A percentile compares a stretch with the other conserved stretches of the same genome.
phyloP scores from a whole-genome alignment of 2,797 vertebrate genomes.

The Eutrigla gurnardus region DNA sequence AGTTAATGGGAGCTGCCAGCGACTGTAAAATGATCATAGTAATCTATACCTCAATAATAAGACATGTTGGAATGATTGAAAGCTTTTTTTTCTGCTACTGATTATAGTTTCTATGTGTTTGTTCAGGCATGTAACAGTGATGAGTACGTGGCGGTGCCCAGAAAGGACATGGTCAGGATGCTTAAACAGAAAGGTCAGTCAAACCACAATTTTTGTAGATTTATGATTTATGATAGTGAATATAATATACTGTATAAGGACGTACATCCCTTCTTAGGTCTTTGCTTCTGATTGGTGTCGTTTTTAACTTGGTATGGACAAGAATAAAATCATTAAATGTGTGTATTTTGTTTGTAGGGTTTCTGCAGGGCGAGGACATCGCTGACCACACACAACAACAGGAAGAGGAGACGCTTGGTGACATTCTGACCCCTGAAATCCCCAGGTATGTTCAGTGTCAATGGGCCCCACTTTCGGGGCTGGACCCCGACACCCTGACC shows the following conservation, averaged over 20 bases:
- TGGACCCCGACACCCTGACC: slow-evolving; percentile 45
- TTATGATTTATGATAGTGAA: not conserved
- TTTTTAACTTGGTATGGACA: not conserved
- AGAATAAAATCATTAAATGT: not conserved
- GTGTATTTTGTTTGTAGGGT: slow-evolving; percentile 61
- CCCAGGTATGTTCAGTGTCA: slow-evolving; percentile 68
- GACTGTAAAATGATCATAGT: not conserved
- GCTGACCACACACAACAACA: slow-evolving; percentile 58
- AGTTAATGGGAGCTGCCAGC: not conserved
- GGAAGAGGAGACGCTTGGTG: slow-evolving; percentile 51
- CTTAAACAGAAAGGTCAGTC: slow-evolving; percentile 72
- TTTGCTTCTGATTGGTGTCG: not conserved
- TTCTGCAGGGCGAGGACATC: slow-evolving; percentile 71
- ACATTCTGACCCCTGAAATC: slow-evolving; percentile 61
- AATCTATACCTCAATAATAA: not conserved
- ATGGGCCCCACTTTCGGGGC: slow-evolving; percentile 66
- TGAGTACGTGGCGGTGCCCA: slow-evolving; percentile 85
- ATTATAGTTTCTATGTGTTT: slow-evolving; percentile 22
- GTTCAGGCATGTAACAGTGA: slow-evolving; percentile 88
- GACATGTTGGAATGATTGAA: not conserved
- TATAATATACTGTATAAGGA: not conserved
- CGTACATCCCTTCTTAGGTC: not conserved
- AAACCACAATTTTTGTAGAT: not conserved
- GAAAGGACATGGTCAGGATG: slow-evolving; percentile 83
- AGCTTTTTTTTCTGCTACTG: not conserved